These are phyloP conservation scores for Leptinotarsa lineolata DNA, from an alignment of 1,140 invertebrate genomes.

Conservation along the genomic window DNA sequence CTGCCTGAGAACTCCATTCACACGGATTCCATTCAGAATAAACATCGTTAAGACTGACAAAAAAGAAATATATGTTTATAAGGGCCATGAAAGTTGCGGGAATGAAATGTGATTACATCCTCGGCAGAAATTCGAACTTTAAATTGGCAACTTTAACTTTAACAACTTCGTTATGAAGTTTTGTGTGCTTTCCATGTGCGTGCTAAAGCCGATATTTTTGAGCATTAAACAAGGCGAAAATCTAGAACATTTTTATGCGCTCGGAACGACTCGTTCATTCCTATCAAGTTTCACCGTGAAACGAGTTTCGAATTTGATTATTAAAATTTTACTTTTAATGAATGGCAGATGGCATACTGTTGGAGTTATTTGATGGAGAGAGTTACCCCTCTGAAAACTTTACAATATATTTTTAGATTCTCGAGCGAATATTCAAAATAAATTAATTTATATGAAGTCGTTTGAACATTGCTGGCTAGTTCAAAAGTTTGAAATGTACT, in stretches of 20 bases:
- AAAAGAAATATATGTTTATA: constrained; percentile 18
- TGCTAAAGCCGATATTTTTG: background rate
- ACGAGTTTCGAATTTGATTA: background rate
- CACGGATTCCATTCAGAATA: constrained; percentile 12
- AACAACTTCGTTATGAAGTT: constrained; percentile 29
- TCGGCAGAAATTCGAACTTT: constrained; percentile 28
- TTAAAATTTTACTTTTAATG: too few species aligned
- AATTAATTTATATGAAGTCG: too few species aligned
- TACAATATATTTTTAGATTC: too few species aligned
- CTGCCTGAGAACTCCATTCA: background rate
- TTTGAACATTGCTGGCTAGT: too few species aligned
- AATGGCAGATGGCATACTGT: too few species aligned
- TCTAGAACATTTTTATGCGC: background rate
- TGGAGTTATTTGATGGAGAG: too few species aligned
- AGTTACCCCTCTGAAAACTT: too few species aligned
- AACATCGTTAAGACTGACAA: constrained; percentile 8
- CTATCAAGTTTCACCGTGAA: background rate
- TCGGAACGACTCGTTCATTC: background rate
- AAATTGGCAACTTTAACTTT: constrained; percentile 32
- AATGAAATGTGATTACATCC: constrained; percentile 19
- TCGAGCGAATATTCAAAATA: too few species aligned
- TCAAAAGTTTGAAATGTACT: too few species aligned
- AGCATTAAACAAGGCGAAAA: background rate
- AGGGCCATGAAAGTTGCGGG: constrained; percentile 20
- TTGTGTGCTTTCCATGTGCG: constrained; percentile 7